Conservation (phyloP, 2,113 vertebrate genomes). For the Thamnaconus septentrionalis region DNA sequence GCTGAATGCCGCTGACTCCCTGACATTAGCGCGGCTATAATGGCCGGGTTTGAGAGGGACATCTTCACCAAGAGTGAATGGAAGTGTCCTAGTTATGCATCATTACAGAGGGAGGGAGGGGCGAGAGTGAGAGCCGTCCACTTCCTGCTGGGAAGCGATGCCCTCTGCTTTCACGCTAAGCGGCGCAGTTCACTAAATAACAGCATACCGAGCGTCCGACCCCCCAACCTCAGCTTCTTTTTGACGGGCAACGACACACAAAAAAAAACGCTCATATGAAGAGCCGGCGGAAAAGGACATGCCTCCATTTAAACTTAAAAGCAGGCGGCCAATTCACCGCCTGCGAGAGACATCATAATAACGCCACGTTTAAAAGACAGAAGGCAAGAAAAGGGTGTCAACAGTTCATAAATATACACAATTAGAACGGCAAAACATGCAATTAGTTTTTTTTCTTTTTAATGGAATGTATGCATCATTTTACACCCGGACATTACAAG, state of each 20-base stretch:
- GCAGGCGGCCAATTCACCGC: slow-evolving; percentile 58
- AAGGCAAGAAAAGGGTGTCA: slow-evolving; percentile 41
- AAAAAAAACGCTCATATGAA: slow-evolving; percentile 43
- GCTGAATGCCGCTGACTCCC: slow-evolving; percentile 83
- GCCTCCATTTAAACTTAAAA: slow-evolving; percentile 74
- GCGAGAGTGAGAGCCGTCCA: slow-evolving; percentile 52
- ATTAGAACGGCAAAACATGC: slow-evolving; percentile 60
- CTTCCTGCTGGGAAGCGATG: slow-evolving; percentile 75
- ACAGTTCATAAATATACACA: slow-evolving; percentile 49
- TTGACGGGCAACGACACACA: slow-evolving; percentile 25
- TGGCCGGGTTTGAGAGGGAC: slow-evolving; percentile 81
- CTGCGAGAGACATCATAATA: slow-evolving; percentile 54
- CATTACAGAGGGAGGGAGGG: slow-evolving; percentile 66
- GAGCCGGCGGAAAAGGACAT: slow-evolving; percentile 55
- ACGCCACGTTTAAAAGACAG: slow-evolving; percentile 40
- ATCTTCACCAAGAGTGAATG: slow-evolving; percentile 84
- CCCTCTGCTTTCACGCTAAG: slow-evolving; percentile 75
- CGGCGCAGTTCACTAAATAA: slow-evolving; percentile 74
- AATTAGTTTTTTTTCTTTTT: slow-evolving; percentile 44
- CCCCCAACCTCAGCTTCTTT: slow-evolving; percentile 40
- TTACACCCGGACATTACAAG: slow-evolving; percentile 35
- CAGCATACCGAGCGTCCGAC: slow-evolving; percentile 65
- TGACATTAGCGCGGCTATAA: slow-evolving; percentile 90
- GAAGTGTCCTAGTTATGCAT: slow-evolving; percentile 80
- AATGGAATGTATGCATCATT: slow-evolving; percentile 6